Percentiles rank a stretch among this genome's conserved stretches.
Evolutionary conservation across 2,113 vertebrate genomes (phyloP).

Genomic region (Oplegnathus fasciatus): DNA sequence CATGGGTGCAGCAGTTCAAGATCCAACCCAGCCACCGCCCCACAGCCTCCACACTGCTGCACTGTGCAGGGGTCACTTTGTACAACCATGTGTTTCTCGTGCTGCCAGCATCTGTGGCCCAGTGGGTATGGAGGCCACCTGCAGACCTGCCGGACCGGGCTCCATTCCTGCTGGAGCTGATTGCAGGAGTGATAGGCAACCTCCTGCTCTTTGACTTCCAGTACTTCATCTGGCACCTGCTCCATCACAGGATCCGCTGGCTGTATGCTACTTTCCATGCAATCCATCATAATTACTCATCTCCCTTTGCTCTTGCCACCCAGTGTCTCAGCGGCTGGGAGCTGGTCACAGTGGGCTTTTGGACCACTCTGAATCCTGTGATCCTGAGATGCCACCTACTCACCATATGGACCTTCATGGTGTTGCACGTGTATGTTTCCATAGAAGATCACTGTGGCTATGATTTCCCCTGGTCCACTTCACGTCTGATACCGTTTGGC

Average conservation of each 20-base stretch:
- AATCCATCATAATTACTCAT: constrained; percentile 79
- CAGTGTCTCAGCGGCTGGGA: constrained; percentile 84
- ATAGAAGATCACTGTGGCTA: constrained; percentile 84
- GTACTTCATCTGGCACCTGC: constrained; percentile 85
- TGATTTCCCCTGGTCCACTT: constrained; percentile 83
- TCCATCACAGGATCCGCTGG: constrained; percentile 83
- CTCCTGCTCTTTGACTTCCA: constrained; percentile 86
- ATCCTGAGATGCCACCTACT: constrained; percentile 80
- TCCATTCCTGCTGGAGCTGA: constrained; percentile 77
- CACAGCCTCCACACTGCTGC: constrained; percentile 72
- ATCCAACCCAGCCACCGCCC: constrained; percentile 77
- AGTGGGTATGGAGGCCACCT: constrained; percentile 85
- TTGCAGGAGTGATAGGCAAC: constrained; percentile 74
- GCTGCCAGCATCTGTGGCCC: constrained; percentile 81
- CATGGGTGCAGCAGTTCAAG: constrained; percentile 78
- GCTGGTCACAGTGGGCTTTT: constrained; percentile 81
- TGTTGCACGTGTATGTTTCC: constrained; percentile 81
- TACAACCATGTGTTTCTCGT: constrained; percentile 84
- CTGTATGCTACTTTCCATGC: constrained; percentile 84
- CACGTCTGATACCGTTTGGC: constrained; percentile 78
- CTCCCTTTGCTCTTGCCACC: constrained; percentile 80
- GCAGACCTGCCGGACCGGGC: constrained; percentile 78
- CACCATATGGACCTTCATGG: constrained; percentile 83
- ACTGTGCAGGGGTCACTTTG: constrained; percentile 81
- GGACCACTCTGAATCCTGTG: constrained; percentile 81